A percentile compares a stretch with the other conserved stretches of the same genome.
These are phyloP conservation scores for Agrotis segetum DNA, from an alignment of 2,888 invertebrate species.

Conservation along the genomic window DNA sequence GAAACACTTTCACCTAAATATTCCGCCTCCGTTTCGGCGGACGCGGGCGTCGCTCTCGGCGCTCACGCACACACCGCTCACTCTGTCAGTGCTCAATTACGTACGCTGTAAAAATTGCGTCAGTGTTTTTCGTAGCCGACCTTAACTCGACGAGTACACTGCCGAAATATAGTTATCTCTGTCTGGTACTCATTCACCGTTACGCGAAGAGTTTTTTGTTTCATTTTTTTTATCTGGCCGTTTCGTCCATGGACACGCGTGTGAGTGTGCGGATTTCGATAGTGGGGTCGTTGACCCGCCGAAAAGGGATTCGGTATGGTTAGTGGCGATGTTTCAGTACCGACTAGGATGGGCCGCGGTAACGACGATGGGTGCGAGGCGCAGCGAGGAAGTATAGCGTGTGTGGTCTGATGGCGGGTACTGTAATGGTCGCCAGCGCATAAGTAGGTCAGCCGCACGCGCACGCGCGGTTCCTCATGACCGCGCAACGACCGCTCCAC, in stretches of 20 bases:
- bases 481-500: slow-evolving; percentile 71
- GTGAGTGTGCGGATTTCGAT: slow-evolving; percentile 91
- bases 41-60: slow-evolving; percentile 91
- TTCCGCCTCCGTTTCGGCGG: slow-evolving; percentile 90
- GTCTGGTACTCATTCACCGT: slow-evolving; percentile 87
- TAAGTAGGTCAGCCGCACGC: slow-evolving; percentile 86
- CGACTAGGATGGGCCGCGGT: slow-evolving; percentile 71
- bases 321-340: slow-evolving; percentile 81
- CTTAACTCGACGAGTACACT: slow-evolving; percentile 83
- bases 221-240: slow-evolving; percentile 86
- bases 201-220: slow-evolving; percentile 84
- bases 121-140: slow-evolving; percentile 90
- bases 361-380: slow-evolving; percentile 70
- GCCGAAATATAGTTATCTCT: slow-evolving; percentile 90
- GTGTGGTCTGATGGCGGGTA: slow-evolving; percentile 79
- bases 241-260: slow-evolving; percentile 81
- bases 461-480: slow-evolving; percentile 83
- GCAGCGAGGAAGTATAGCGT: slow-evolving; percentile 72
- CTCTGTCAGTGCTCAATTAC: slow-evolving; percentile 87
- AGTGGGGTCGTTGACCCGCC: slow-evolving; percentile 88
- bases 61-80: slow-evolving; percentile 88
- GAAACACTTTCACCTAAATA: slow-evolving; percentile 92
- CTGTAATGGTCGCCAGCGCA: slow-evolving; percentile 77
- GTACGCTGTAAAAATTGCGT: slow-evolving; percentile 91
- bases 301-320: slow-evolving; percentile 88